phyloP scores from a whole-genome alignment of 2,797 vertebrate species.

The Gadopsis marmoratus region DNA sequence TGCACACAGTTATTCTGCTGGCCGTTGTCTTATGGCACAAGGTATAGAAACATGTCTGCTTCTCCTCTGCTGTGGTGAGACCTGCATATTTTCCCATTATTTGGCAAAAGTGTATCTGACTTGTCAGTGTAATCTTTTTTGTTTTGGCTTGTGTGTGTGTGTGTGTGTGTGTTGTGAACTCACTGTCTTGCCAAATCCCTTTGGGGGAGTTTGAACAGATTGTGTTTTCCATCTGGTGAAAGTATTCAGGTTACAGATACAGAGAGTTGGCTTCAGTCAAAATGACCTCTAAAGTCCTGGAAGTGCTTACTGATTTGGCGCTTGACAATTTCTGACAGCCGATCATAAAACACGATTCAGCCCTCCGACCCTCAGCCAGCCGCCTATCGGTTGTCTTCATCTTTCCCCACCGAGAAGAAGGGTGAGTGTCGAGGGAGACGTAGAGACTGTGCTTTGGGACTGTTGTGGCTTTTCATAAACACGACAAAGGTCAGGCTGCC shows the following conservation, averaged over 20 bases:
- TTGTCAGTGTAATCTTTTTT: conserved; percentile 67
- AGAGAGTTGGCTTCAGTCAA: conserved; percentile 68
- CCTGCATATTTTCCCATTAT: conserved; percentile 44
- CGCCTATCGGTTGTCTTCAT: conserved; percentile 10
- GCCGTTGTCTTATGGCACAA: conserved; percentile 33
- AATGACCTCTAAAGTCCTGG: conserved; percentile 73
- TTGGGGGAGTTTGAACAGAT: conserved; percentile 79
- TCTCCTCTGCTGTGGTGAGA: conserved; percentile 21
- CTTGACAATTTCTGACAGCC: conserved; percentile 63
- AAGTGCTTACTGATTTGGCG: conserved; percentile 61
- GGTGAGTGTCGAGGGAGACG: conserved; percentile 2
- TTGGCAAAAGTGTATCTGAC: conserved; percentile 51
- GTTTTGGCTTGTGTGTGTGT: conserved; percentile 19
- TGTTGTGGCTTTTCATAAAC: conserved; percentile 44
- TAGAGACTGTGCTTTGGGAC: conserved; percentile 26
- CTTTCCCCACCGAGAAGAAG: background rate
- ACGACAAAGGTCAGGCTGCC: conserved; percentile 32
- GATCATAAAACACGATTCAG: conserved; percentile 22
- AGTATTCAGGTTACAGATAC: conserved; percentile 80
- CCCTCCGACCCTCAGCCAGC: conserved; percentile 6
- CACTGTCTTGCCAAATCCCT: conserved; percentile 80
- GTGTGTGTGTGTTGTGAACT: conserved; percentile 62
- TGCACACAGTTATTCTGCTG: conserved; percentile 51
- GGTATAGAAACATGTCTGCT: conserved; percentile 33
- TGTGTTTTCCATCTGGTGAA: conserved; percentile 83